Conservation (phyloP, 1,140 invertebrate species). For the Eupristina koningsbergeri region DNA sequence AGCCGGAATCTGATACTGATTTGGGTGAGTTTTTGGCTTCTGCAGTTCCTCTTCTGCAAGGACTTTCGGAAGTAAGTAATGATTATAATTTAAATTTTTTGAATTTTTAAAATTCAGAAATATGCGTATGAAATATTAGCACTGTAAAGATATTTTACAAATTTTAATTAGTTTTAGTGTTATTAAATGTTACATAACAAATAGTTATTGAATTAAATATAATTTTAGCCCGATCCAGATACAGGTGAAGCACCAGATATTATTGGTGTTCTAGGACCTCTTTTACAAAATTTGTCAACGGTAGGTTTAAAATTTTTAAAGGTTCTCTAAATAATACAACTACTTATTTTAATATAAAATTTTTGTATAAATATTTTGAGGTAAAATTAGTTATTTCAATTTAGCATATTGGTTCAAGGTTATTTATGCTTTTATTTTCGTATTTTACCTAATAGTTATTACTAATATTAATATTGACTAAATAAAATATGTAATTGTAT, state of each 20-base stretch:
- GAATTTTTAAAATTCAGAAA: background rate
- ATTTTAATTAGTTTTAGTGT: too few species aligned
- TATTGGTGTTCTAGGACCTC: slow-evolving; percentile 60
- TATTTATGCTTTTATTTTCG: too few species aligned
- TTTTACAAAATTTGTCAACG: slow-evolving; percentile 59
- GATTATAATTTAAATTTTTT: background rate
- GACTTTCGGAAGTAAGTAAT: slow-evolving; percentile 62
- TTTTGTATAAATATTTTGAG: too few species aligned
- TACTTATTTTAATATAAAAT: background rate
- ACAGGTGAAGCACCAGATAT: slow-evolving; percentile 58
- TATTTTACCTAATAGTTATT: too few species aligned
- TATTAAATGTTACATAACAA: too few species aligned
- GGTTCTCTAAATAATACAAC: background rate
- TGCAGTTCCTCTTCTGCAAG: slow-evolving; percentile 65
- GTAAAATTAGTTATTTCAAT: too few species aligned
- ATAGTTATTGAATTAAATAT: too few species aligned
- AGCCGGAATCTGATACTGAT: slow-evolving; percentile 67
- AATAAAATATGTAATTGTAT: too few species aligned
- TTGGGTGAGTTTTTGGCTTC: slow-evolving; percentile 61
- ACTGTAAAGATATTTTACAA: background rate
- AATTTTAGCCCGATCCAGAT: slow-evolving; percentile 64
- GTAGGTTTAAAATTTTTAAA: slow-evolving; percentile 53
- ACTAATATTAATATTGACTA: too few species aligned
- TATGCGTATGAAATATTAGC: background rate
- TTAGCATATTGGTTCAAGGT: too few species aligned